These are phyloP conservation scores for Paramormyrops kingsleyae DNA, from an alignment of 2,113 vertebrate species.

Conservation along the genomic window DNA sequence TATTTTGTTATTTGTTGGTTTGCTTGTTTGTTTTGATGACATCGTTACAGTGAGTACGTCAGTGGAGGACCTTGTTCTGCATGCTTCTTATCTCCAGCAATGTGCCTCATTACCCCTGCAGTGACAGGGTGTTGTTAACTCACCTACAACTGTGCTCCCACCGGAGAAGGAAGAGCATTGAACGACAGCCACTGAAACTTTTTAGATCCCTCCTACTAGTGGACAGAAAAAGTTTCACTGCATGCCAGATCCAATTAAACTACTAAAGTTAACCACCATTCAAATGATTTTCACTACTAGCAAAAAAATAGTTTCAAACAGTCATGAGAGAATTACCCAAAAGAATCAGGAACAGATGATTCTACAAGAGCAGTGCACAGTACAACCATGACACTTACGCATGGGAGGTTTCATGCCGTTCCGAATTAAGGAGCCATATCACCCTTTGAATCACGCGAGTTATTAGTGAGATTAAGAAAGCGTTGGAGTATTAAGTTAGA, in stretches of 20 bases:
- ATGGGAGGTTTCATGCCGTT: background rate
- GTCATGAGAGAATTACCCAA: background rate
- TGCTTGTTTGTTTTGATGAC: background rate
- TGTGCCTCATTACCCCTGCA: constrained; percentile 19
- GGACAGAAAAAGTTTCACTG: background rate
- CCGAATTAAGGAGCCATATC: background rate
- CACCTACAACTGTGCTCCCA: background rate
- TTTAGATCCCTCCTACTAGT: background rate
- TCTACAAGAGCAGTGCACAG: background rate
- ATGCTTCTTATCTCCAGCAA: background rate
- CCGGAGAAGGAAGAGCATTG: background rate
- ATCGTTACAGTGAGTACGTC: constrained; percentile 8
- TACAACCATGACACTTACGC: background rate
- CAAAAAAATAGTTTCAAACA: background rate
- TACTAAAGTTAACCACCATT: background rate
- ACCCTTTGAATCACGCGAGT: background rate
- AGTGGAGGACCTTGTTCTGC: background rate
- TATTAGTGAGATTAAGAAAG: background rate
- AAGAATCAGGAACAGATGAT: background rate
- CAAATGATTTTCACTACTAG: background rate
- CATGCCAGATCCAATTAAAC: constrained; percentile 5
- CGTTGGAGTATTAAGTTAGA: background rate
- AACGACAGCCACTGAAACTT: background rate
- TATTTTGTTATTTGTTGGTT: background rate
- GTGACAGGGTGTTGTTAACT: constrained; percentile 16